These are phyloP conservation scores for Patagioenas fasciata DNA, from an alignment of 2,113 vertebrate species.

Conservation along the genomic window DNA sequence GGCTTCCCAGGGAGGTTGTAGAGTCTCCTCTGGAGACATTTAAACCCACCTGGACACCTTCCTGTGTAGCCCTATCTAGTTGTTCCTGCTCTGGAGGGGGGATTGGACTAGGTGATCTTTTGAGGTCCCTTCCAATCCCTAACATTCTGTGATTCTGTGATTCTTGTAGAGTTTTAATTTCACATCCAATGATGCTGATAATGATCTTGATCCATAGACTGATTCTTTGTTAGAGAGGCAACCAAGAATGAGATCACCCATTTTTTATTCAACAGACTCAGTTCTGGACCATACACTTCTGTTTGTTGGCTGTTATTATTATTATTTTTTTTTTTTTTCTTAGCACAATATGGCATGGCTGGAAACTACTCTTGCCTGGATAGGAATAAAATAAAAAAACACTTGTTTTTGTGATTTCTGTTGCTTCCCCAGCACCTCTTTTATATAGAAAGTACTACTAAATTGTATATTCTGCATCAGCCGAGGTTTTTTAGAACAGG, in stretches of 20 bases:
- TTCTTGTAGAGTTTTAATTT: background rate
- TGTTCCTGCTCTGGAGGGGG: no score
- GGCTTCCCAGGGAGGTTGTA: no score
- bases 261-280: background rate
- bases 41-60: no score
- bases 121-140: no score
- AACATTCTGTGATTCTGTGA: no score
- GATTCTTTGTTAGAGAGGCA: background rate
- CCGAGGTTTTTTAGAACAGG: background rate
- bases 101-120: no score
- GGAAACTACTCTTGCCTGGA: background rate
- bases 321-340: no score
- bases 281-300: background rate
- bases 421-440: background rate
- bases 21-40: no score
- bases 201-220: background rate
- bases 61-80: no score
- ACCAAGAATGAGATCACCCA: background rate
- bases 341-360: background rate
- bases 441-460: background rate
- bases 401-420: background rate
- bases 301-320: background rate
- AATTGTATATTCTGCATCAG: background rate
- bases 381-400: background rate
- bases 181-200: background rate